phyloP scores from a whole-genome alignment of 2,797 vertebrate species.

The Melanotaenia maccullochi region DNA sequence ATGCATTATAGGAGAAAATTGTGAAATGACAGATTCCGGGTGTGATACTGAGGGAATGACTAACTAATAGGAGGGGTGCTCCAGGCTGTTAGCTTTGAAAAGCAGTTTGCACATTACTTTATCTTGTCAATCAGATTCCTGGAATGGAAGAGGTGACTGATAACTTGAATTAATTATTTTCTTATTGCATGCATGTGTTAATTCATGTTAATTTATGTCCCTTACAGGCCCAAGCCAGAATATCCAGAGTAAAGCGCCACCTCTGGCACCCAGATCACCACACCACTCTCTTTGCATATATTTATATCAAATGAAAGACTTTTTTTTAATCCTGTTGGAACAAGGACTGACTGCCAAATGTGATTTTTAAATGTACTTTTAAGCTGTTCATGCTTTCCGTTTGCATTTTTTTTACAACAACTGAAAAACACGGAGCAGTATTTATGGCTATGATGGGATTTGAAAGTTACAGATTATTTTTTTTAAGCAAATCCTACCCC shows the following conservation, averaged over 20 bases:
- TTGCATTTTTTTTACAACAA: slow-evolving; percentile 71
- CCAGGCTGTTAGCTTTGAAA: slow-evolving; percentile 87
- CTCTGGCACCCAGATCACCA: slow-evolving; percentile 83
- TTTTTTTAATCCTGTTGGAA: slow-evolving; percentile 81
- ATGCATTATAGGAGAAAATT: slow-evolving; percentile 88
- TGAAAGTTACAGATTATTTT: slow-evolving; percentile 75
- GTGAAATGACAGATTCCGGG: slow-evolving; percentile 89
- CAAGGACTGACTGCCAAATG: slow-evolving; percentile 78
- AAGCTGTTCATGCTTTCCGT: slow-evolving; percentile 76
- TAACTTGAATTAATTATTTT: slow-evolving; percentile 87
- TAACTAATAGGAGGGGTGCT: slow-evolving; percentile 89
- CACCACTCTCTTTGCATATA: slow-evolving; percentile 81
- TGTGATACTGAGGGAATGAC: slow-evolving; percentile 89
- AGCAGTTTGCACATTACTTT: slow-evolving; percentile 87
- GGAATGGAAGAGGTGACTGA: slow-evolving; percentile 86
- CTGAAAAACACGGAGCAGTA: slow-evolving; percentile 70
- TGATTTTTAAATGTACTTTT: slow-evolving; percentile 82
- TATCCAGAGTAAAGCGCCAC: slow-evolving; percentile 83
- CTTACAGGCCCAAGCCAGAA: slow-evolving; percentile 83
- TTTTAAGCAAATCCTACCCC: slow-evolving; percentile 58
- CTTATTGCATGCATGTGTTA: slow-evolving; percentile 85
- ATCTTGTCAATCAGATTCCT: slow-evolving; percentile 87
- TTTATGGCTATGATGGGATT: slow-evolving; percentile 78
- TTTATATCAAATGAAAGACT: slow-evolving; percentile 83
- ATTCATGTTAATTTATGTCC: slow-evolving; percentile 86